A percentile compares a stretch with the other conserved stretches of the same genome.
phyloP scores from a whole-genome alignment of 2,113 vertebrate species.

The Orcinus orca region DNA sequence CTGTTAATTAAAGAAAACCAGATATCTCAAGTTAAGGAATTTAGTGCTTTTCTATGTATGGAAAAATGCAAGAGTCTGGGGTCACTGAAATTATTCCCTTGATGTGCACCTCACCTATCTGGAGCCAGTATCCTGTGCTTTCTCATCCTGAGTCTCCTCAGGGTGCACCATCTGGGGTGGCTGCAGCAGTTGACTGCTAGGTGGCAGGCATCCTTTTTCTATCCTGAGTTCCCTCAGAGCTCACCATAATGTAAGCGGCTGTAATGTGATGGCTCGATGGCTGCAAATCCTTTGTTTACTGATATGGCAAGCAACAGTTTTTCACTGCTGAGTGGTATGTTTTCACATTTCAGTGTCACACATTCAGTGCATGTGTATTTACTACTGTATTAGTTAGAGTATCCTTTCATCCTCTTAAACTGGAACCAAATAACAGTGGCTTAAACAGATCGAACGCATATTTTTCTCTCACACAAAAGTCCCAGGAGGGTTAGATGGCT shows the following conservation, averaged over 20 bases:
- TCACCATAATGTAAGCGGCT: not conserved
- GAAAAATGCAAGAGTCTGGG: not conserved
- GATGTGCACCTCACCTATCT: not conserved
- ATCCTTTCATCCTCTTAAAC: not conserved
- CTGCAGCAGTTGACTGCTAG: not conserved
- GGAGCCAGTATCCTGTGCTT: not conserved
- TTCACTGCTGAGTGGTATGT: not conserved
- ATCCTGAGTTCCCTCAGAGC: not conserved
- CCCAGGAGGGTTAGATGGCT: not conserved
- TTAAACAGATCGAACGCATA: not conserved
- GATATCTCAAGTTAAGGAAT: not conserved
- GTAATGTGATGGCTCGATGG: not conserved
- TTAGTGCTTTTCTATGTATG: not conserved
- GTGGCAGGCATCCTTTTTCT: not conserved
- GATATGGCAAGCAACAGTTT: not conserved
- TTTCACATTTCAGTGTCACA: not conserved
- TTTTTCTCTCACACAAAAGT: not conserved
- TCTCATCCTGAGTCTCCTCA: not conserved
- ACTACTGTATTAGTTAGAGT: too few species aligned
- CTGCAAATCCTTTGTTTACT: not conserved
- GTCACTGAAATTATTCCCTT: not conserved
- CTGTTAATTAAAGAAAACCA: not conserved
- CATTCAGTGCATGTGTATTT: not conserved
- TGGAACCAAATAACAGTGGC: not conserved
- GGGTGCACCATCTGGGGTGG: not conserved